phyloP scores from a whole-genome alignment of 2,888 invertebrate genomes.

The Drosophila picticornis region DNA sequence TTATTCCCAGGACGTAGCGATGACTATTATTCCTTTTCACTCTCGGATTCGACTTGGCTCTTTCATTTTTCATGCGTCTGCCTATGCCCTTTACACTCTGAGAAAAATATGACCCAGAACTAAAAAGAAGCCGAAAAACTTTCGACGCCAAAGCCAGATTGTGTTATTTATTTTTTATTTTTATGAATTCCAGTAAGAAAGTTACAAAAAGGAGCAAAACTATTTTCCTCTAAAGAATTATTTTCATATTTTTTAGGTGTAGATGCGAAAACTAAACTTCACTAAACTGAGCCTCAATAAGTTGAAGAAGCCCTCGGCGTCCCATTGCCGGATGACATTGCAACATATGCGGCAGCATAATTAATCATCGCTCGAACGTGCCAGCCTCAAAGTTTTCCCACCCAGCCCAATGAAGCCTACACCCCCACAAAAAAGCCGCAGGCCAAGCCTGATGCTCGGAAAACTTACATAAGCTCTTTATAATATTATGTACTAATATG shows the following conservation, averaged over 20 bases:
- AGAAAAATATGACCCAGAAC: neutral
- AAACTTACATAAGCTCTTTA: conserved; percentile 50
- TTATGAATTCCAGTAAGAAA: neutral
- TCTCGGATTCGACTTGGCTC: conserved; percentile 15
- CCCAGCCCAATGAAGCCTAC: neutral
- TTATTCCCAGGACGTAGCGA: conserved; percentile 38
- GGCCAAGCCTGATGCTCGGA: neutral
- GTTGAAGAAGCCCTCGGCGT: conserved; percentile 39
- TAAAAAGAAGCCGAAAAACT: neutral
- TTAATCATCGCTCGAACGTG: conserved; percentile 73
- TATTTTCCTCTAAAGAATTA: neutral
- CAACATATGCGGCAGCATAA: conserved; percentile 74
- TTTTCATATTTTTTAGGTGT: conserved; percentile 2
- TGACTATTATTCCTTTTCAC: conserved; percentile 33
- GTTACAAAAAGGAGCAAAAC: neutral
- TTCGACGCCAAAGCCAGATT: neutral
- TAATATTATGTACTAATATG: conserved; percentile 43
- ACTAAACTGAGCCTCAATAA: conserved; percentile 50
- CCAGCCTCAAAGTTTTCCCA: conserved; percentile 48
- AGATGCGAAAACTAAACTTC: conserved; percentile 42
- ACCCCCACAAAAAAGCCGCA: neutral
- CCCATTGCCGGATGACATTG: conserved; percentile 61
- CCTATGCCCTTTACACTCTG: conserved; percentile 13
- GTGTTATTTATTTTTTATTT: neutral
- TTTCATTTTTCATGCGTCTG: conserved; percentile 66